Evolutionary conservation across 2,888 invertebrate genomes (phyloP).

Genomic region (Thyatira batis): DNA sequence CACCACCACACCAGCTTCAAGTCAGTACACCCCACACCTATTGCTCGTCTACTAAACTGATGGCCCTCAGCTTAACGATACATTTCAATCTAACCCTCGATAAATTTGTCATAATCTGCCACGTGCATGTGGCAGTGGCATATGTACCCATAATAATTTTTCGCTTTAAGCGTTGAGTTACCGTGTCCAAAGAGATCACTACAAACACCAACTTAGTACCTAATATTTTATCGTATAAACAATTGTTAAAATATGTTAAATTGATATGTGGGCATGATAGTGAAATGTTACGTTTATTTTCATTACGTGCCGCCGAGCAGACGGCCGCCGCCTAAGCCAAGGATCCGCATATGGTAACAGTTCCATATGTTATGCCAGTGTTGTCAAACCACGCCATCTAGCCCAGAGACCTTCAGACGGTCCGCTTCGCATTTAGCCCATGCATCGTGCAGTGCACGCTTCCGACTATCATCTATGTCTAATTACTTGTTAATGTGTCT

Average conservation of each 20-base stretch:
- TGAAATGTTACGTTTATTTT: slow-evolving; percentile 74
- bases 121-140: too few species aligned
- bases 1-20: slow-evolving; percentile 90
- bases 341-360: slow-evolving; percentile 95
- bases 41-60: background rate
- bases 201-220: too few species aligned
- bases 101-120: too few species aligned
- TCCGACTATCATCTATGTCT: slow-evolving; percentile 57
- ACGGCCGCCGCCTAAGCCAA: slow-evolving; percentile 94
- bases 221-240: background rate
- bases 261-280: slow-evolving; percentile 46
- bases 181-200: too few species aligned
- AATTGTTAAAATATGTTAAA: slow-evolving; percentile 1
- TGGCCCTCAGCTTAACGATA: too few species aligned
- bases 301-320: slow-evolving; percentile 82
- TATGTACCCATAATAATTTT: too few species aligned
- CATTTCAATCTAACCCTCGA: background rate
- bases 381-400: slow-evolving; percentile 58
- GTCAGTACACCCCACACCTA: slow-evolving; percentile 74
- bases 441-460: slow-evolving; percentile 79
- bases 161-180: too few species aligned
- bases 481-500: slow-evolving; percentile 27
- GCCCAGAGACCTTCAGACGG: slow-evolving; percentile 69
- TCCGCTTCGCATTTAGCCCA: slow-evolving; percentile 63
- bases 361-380: slow-evolving; percentile 57